These are phyloP conservation scores for Sminthopsis crassicaudata DNA, from an alignment of 2,113 vertebrate species.

Conservation along the genomic window DNA sequence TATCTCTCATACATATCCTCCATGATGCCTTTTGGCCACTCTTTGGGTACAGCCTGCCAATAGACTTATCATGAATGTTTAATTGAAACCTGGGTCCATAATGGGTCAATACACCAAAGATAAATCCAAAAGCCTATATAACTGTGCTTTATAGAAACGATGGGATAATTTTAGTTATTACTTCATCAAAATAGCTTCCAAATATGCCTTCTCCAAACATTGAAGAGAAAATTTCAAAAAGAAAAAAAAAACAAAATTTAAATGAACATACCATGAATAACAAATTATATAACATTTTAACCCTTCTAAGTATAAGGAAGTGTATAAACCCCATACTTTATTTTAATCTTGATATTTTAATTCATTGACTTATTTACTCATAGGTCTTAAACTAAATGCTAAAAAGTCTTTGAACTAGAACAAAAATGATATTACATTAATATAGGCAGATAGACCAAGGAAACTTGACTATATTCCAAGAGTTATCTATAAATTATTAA, in stretches of 20 bases:
- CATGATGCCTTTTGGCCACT: background rate
- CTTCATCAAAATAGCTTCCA: background rate
- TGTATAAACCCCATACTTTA: background rate
- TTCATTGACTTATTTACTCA: background rate
- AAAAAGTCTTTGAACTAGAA: background rate
- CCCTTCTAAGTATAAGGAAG: background rate
- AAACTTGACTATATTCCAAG: background rate
- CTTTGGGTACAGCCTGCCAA: background rate
- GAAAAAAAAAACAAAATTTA: no score
- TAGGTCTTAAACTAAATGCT: background rate
- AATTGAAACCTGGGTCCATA: background rate
- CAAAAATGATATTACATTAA: background rate
- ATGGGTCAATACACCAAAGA: background rate
- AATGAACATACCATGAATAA: background rate
- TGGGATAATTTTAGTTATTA: background rate
- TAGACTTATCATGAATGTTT: background rate
- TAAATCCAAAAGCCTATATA: slow-evolving; percentile 12
- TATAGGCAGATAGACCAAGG: background rate
- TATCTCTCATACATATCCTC: background rate
- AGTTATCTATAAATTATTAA: background rate
- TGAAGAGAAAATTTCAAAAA: background rate
- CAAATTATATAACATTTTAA: background rate
- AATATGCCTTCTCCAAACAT: background rate
- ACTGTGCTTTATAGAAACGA: slow-evolving; percentile 30
- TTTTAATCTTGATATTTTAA: background rate